These are phyloP conservation scores for Cataglyphis albicans DNA, from an alignment of 2,888 invertebrate genomes.

Conservation along the genomic window DNA sequence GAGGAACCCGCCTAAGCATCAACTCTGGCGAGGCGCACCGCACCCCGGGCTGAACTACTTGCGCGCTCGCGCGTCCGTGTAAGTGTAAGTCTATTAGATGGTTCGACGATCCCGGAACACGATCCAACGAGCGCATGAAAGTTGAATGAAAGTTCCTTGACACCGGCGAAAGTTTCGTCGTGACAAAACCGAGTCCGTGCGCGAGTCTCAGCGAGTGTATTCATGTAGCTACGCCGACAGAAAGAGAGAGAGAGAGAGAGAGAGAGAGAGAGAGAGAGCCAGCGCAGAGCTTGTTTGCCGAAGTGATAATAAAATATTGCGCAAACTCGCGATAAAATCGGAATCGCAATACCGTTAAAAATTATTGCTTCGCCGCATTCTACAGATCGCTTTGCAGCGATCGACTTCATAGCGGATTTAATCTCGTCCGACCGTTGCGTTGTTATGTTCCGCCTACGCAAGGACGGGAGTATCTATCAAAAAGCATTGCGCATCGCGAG, in stretches of 20 bases:
- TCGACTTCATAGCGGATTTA: slow-evolving; percentile 48
- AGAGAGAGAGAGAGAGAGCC: not conserved
- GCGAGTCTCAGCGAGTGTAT: slow-evolving; percentile 46
- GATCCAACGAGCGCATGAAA: slow-evolving; percentile 48
- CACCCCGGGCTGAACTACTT: slow-evolving; percentile 9
- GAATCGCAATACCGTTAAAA: slow-evolving; percentile 51
- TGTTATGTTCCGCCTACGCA: slow-evolving; percentile 17
- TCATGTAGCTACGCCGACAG: slow-evolving; percentile 48
- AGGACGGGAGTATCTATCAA: not conserved
- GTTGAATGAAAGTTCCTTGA: slow-evolving; percentile 60
- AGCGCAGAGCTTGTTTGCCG: slow-evolving; percentile 36
- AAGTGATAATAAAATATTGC: slow-evolving; percentile 65
- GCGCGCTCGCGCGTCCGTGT: slow-evolving; percentile 40
- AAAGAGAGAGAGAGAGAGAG: too few species aligned
- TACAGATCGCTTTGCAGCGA: slow-evolving; percentile 2
- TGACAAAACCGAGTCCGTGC: slow-evolving; percentile 42
- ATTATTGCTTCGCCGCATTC: slow-evolving; percentile 48
- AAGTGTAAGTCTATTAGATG: slow-evolving; percentile 72
- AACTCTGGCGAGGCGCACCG: not conserved
- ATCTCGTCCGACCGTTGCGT: slow-evolving; percentile 44
- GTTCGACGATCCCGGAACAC: slow-evolving; percentile 69
- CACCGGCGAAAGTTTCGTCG: slow-evolving; percentile 65
- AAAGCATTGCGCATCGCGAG: slow-evolving; percentile 34
- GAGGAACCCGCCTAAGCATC: slow-evolving; percentile 31
- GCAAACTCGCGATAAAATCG: slow-evolving; percentile 37